These are phyloP conservation scores for Cyprinodon tularosa DNA, from an alignment of 2,113 vertebrate species.

Conservation along the genomic window DNA sequence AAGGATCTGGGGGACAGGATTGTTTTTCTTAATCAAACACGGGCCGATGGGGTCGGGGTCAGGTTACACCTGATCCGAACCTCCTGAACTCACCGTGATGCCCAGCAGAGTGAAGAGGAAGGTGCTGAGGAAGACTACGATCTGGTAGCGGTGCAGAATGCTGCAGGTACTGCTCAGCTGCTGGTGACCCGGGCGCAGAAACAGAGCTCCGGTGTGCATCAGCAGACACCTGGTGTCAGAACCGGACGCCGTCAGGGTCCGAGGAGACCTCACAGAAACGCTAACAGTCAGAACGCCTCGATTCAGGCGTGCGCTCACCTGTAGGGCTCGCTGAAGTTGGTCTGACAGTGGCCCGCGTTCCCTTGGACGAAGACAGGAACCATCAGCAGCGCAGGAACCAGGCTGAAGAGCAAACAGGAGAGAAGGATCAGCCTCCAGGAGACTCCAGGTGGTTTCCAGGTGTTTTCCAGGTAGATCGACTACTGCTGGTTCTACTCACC, in stretches of 20 bases:
- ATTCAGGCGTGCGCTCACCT: conserved; percentile 73
- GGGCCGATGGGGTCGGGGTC: too few relatives aligned
- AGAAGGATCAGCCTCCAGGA: not conserved
- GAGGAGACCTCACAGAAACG: too few relatives aligned
- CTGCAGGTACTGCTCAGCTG: conserved; percentile 69
- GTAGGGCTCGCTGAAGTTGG: conserved; percentile 84
- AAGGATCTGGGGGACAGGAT: conserved; percentile 75
- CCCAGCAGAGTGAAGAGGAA: conserved; percentile 83
- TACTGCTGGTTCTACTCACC: conserved; percentile 31
- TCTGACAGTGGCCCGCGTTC: conserved; percentile 81
- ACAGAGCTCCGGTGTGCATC: conserved; percentile 79
- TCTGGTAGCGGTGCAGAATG: conserved; percentile 76
- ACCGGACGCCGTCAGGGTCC: not conserved
- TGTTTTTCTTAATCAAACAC: too few relatives aligned
- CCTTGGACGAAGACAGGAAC: conserved; percentile 84
- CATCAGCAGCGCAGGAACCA: conserved; percentile 86
- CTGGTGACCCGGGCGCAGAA: conserved; percentile 27
- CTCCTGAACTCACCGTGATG: conserved; percentile 80
- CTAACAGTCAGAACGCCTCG: not conserved
- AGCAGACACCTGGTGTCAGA: conserved; percentile 81
- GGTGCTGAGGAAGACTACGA: conserved; percentile 80
- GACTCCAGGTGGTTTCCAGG: rapidly evolving
- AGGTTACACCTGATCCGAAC: too few relatives aligned
- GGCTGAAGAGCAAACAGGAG: conserved; percentile 59
- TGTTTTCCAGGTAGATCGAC: too few relatives aligned